Evolutionary conservation across 2,888 invertebrate genomes (phyloP).

Genomic region (Periphyllus acericola): DNA sequence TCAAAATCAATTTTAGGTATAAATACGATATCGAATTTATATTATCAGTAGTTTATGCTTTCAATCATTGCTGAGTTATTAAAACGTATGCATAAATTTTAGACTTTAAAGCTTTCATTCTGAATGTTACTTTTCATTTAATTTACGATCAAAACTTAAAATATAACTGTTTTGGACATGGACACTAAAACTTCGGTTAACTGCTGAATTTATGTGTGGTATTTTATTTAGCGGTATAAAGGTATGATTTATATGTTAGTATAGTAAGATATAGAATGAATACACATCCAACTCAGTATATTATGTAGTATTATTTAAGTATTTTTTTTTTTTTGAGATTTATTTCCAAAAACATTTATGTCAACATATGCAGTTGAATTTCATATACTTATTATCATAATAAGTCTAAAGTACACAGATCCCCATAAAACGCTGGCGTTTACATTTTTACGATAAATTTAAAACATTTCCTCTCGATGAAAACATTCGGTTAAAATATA

Average conservation of each 20-base stretch:
- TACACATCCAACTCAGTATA: neutral
- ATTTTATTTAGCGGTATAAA: neutral
- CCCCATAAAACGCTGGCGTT: neutral
- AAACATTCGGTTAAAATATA: too few relatives aligned
- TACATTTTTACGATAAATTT: neutral
- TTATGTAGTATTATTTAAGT: neutral
- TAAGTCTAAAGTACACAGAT: neutral
- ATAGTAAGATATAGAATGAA: neutral
- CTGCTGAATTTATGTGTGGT: neutral
- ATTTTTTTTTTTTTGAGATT: neutral
- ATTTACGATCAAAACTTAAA: neutral
- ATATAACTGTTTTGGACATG: neutral
- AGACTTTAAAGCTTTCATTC: neutral
- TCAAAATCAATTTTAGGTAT: too few relatives aligned
- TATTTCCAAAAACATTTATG: neutral
- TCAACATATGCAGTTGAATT: neutral
- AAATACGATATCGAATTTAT: too few relatives aligned
- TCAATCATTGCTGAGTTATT: too few relatives aligned
- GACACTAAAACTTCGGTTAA: slow-evolving; percentile 5
- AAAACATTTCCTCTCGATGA: neutral
- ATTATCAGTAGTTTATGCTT: too few relatives aligned
- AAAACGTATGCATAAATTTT: too few relatives aligned
- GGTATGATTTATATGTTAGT: neutral
- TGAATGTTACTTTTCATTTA: neutral
- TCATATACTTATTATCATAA: neutral